Evolutionary conservation across 2,888 invertebrate genomes (phyloP), one percentile per base, ranked within the genome.

Genomic region (Proisotoma minuta): DNA sequence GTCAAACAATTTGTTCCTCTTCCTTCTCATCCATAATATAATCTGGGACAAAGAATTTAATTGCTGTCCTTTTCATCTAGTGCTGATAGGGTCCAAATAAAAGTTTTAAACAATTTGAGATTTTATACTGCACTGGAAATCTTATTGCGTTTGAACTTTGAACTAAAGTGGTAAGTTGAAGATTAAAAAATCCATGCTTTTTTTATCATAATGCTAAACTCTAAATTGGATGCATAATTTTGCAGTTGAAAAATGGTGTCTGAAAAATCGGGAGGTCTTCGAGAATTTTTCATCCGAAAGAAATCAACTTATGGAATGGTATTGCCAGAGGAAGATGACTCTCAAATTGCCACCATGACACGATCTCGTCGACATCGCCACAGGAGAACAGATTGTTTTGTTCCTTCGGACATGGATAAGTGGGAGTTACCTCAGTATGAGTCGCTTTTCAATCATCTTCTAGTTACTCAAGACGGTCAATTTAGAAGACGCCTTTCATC

Each of bases 341-440:
- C 43, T 20, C 43, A 43, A 43, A 20, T 20, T 4, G 18, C 15
- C 15, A 34, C 34, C 8, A 8, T 10, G 8, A 43, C 20, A 5
- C 5, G 5, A n/a, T 43, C 43, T 4, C 34, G 34, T 10, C 43
- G 43, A 18, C 43, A 20, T 4, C 43, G 18, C 10, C 15, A 43
- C 18, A 20, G 60, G 26, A 57, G 54, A 10, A 54, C 57, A 34
- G 69, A 69, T 52, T 69, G 64, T 27, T 64, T 69, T 10, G 64
- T 56, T 24, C 66, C 66, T 2, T 58, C 54, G 8, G 64, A 64
- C 5, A 29, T 60, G 0, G 64, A 64, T 12, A 57, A 59, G 34
- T 69, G 69, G 69, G 62, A 62, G 4, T 49, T 69, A 15, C 69
- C 69, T 1, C 62, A 69, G 47, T 66, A 66, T 27, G 60, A 66